Evolutionary conservation across 2,888 invertebrate genomes (phyloP).

Genomic region (Macrosoma leucophasiata): DNA sequence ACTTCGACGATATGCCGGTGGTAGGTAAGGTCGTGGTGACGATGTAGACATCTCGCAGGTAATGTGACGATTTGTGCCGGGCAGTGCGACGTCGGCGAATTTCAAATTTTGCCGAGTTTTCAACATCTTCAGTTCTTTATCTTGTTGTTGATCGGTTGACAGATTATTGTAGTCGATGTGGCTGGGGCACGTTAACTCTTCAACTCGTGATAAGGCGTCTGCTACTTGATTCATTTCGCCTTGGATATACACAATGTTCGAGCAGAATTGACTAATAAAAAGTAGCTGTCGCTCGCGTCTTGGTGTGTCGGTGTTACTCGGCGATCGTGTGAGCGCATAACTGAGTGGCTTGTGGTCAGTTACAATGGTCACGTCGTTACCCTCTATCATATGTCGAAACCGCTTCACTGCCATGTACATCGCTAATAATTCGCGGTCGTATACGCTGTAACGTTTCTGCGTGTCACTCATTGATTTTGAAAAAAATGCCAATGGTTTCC

Average conservation of each 20-base stretch:
- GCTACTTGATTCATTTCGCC: slow-evolving; percentile 16
- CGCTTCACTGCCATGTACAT: slow-evolving; percentile 22
- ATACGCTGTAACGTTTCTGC: slow-evolving; percentile 21
- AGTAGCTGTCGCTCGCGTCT: slow-evolving; percentile 10
- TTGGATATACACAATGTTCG: slow-evolving; percentile 16
- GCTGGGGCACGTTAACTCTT: slow-evolving; percentile 7
- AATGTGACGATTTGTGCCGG: slow-evolving; percentile 5
- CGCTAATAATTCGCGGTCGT: slow-evolving; percentile 25
- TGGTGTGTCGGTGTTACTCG: slow-evolving; percentile 19
- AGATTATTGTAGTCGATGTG: background rate
- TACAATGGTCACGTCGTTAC: slow-evolving; percentile 14
- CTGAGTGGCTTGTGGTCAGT: slow-evolving; percentile 24
- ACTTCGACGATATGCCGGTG: slow-evolving; percentile 7
- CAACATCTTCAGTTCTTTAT: background rate
- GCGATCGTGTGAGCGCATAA: slow-evolving; percentile 11
- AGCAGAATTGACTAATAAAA: slow-evolving; percentile 24
- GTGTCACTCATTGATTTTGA: slow-evolving; percentile 22
- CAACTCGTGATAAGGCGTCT: slow-evolving; percentile 4
- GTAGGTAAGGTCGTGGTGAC: slow-evolving; percentile 10
- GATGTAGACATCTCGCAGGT: slow-evolving; percentile 13
- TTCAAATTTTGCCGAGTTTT: background rate
- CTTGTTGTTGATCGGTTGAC: background rate
- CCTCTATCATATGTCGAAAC: slow-evolving; percentile 20
- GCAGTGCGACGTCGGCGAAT: slow-evolving; percentile 4
- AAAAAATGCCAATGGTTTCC: slow-evolving; percentile 24